phyloP scores from a whole-genome alignment of 2,113 vertebrate genomes.

The Asarcornis scutulata region DNA sequence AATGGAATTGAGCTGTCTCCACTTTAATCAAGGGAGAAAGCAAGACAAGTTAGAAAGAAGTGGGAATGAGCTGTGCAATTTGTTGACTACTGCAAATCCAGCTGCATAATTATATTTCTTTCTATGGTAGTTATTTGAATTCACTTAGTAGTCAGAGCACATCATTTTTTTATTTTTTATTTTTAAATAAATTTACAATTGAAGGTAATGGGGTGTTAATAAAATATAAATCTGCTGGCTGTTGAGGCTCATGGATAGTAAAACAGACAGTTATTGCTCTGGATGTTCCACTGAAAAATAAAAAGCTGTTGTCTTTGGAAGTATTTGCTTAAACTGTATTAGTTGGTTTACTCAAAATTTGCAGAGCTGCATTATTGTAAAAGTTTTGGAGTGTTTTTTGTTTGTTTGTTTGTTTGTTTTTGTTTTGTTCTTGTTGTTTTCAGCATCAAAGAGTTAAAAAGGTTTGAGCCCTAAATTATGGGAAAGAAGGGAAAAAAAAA shows the following conservation, averaged over 20 bases:
- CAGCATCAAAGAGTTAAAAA: background rate
- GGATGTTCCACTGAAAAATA: background rate
- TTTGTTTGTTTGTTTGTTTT: background rate
- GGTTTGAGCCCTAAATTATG: background rate
- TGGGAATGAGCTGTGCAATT: slow-evolving; percentile 17
- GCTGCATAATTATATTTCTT: slow-evolving; percentile 26
- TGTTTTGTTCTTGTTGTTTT: no score
- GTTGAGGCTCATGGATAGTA: background rate
- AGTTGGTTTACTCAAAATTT: background rate
- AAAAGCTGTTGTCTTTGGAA: background rate
- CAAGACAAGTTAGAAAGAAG: slow-evolving; percentile 16
- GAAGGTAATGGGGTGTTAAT: slow-evolving; percentile 45
- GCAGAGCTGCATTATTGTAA: background rate
- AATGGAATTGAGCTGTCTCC: slow-evolving; percentile 17
- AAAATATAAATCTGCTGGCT: slow-evolving; percentile 45
- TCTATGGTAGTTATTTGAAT: slow-evolving; percentile 15
- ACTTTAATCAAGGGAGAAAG: slow-evolving; percentile 38
- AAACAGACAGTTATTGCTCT: slow-evolving; percentile 36
- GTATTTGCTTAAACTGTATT: slow-evolving; percentile 1
- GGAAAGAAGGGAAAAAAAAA: background rate
- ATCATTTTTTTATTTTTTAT: background rate
- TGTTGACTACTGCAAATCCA: slow-evolving; percentile 42
- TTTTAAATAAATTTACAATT: background rate
- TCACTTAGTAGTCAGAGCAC: slow-evolving; percentile 14
- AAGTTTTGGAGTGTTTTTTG: background rate